These are phyloP conservation scores for Fringilla coelebs DNA, from an alignment of 2,797 vertebrate species.

Conservation along the genomic window DNA sequence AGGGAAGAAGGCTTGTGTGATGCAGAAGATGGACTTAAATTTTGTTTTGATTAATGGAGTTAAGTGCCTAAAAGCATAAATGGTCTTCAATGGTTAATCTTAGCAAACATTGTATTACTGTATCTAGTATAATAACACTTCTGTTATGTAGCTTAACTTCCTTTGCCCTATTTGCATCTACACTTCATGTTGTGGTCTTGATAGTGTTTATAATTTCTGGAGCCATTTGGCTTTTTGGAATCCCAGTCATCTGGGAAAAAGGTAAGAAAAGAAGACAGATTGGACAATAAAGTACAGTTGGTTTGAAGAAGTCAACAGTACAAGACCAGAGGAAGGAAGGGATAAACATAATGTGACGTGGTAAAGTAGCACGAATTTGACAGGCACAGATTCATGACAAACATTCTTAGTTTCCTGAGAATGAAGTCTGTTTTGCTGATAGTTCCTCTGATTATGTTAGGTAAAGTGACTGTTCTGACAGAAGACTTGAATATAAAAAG, in stretches of 20 bases:
- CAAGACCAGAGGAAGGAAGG: background rate
- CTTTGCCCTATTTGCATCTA: background rate
- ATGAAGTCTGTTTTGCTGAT: background rate
- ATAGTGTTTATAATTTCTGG: background rate
- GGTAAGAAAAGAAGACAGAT: background rate
- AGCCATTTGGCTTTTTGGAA: background rate
- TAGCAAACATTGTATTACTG: background rate
- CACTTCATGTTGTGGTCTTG: background rate
- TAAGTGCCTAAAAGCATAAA: background rate
- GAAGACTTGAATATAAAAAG: background rate
- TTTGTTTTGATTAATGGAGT: background rate
- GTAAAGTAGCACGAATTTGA: background rate
- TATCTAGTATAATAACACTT: background rate
- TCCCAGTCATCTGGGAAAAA: background rate
- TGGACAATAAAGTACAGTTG: background rate
- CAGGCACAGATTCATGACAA: background rate
- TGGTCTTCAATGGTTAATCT: background rate
- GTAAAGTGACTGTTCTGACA: background rate
- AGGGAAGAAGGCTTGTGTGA: background rate
- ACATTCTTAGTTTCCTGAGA: background rate
- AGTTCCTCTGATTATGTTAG: background rate
- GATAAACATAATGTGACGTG: fast-evolving
- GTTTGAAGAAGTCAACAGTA: background rate
- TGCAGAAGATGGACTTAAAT: background rate
- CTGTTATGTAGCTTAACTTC: background rate